Conservation (phyloP, 2,113 vertebrate species). For the Bos indicus region DNA sequence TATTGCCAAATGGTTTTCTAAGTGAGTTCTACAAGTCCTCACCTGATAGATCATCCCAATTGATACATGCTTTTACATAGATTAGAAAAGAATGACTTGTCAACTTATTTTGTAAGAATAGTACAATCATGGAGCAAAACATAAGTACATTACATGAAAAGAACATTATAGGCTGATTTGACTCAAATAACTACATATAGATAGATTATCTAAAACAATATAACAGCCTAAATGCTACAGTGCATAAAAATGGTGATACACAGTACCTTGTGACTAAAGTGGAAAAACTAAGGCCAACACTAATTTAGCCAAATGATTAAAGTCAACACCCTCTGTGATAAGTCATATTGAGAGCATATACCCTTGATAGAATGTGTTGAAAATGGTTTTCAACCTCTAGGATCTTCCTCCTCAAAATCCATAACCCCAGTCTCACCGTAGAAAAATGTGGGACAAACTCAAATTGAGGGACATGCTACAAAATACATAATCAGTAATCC, state of each 20-base stretch:
- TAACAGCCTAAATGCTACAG: not conserved
- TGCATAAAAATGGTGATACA: not conserved
- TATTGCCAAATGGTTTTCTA: not conserved
- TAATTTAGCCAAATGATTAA: not conserved
- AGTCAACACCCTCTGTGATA: not conserved
- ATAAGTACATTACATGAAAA: not conserved
- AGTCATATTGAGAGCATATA: not conserved
- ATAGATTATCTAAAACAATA: not conserved
- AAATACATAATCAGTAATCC: not conserved
- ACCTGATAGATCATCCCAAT: not conserved
- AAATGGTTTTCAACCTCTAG: not conserved
- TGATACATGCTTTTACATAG: not conserved
- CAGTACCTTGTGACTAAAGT: no score
- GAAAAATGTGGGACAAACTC: not conserved
- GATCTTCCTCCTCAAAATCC: not conserved
- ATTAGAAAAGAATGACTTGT: not conserved
- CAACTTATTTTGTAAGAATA: not conserved
- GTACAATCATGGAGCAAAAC: not conserved
- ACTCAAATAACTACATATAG: not conserved
- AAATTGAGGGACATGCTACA: not conserved
- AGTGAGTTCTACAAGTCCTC: not conserved
- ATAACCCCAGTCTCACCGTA: not conserved
- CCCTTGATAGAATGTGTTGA: not conserved
- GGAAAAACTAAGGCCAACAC: not conserved
- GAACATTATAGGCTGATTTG: not conserved